phyloP scores from a whole-genome alignment of 2,888 invertebrate genomes.

The Epistrophella euchroma region DNA sequence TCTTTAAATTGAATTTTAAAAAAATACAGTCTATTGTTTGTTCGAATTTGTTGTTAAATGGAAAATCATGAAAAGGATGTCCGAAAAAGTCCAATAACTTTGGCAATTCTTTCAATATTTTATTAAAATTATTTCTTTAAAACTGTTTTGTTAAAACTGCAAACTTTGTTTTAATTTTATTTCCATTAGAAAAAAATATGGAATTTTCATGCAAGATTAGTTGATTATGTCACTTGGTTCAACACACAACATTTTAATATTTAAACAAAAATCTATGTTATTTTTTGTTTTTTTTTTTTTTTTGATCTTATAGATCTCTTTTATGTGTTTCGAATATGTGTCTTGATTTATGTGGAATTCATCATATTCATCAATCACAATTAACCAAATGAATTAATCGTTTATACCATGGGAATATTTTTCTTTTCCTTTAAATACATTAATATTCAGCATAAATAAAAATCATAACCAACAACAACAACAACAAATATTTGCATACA shows the following conservation, averaged over 20 bases:
- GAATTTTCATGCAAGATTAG: slow-evolving; percentile 1
- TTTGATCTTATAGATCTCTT: not conserved
- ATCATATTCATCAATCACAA: slow-evolving; percentile 34
- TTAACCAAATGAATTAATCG: slow-evolving; percentile 25
- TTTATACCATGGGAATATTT: slow-evolving; percentile 22
- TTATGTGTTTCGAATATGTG: not conserved
- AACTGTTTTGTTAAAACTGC: no score
- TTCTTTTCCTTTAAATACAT: not conserved
- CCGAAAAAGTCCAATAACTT: no score
- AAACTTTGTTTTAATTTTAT: not conserved
- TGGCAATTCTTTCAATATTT: not conserved
- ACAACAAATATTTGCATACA: slow-evolving; percentile 13
- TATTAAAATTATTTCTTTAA: not conserved
- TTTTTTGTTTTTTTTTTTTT: not conserved
- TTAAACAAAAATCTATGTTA: not conserved
- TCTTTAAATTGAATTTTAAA: no score
- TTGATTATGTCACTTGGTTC: not conserved
- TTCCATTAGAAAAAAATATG: not conserved
- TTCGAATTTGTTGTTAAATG: no score
- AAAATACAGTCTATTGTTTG: no score
- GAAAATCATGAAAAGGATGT: no score
- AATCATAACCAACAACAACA: slow-evolving; percentile 4
- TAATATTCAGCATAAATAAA: not conserved
- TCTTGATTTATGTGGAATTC: slow-evolving; percentile 16
- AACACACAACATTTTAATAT: not conserved